phyloP scores from a whole-genome alignment of 2,113 vertebrate species.

The Fukomys damarensis region DNA sequence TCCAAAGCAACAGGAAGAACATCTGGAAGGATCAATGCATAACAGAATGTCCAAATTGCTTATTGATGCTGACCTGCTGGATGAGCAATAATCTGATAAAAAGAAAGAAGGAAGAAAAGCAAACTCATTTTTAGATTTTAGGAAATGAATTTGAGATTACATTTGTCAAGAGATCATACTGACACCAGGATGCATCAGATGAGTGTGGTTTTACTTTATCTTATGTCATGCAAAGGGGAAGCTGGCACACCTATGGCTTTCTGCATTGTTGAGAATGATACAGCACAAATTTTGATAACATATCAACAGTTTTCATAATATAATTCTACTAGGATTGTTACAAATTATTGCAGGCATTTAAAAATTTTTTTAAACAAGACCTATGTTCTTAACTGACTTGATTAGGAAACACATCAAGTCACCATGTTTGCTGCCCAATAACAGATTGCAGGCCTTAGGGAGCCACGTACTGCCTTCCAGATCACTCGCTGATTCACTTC shows the following conservation, averaged over 20 bases:
- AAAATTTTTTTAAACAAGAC: background rate
- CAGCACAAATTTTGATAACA: background rate
- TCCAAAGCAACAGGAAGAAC: background rate
- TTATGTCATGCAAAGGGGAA: background rate
- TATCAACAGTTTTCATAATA: background rate
- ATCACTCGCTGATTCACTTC: slow-evolving; percentile 50
- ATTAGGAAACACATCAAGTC: slow-evolving; percentile 59
- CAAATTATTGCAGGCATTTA: background rate
- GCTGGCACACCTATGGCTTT: background rate
- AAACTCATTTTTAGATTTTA: background rate
- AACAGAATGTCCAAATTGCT: background rate
- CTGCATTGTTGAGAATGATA: background rate
- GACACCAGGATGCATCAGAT: background rate
- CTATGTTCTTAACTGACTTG: slow-evolving; percentile 42
- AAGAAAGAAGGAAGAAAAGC: background rate
- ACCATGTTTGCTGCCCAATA: slow-evolving; percentile 44
- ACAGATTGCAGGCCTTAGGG: slow-evolving; percentile 59
- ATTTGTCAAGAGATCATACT: background rate
- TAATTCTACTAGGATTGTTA: background rate
- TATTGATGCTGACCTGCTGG: slow-evolving; percentile 21
- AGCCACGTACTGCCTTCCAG: slow-evolving; percentile 30
- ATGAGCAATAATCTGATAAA: background rate
- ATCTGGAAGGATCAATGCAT: background rate
- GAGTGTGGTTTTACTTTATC: background rate
- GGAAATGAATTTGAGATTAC: background rate